Percentiles rank a stretch among this genome's conserved stretches.
Evolutionary conservation across 2,888 invertebrate genomes (phyloP).

Genomic region (Rutpela maculata): DNA sequence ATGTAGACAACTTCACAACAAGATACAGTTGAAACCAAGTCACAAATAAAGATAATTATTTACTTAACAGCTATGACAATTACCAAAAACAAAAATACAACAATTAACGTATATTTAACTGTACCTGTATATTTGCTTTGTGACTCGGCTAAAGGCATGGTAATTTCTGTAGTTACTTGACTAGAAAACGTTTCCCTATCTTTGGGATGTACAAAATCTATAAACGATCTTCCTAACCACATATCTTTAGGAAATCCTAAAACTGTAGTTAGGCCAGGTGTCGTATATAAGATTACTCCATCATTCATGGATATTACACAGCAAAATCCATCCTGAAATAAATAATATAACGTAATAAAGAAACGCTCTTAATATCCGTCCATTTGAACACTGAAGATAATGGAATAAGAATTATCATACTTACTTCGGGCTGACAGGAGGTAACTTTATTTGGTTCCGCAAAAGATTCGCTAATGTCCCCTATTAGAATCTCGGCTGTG

Average conservation of each 20-base stretch:
- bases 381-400: too few relatives aligned
- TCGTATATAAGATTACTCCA: constrained; percentile 87
- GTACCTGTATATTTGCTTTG: constrained; percentile 71
- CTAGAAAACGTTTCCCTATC: constrained; percentile 84
- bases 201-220: constrained; percentile 90
- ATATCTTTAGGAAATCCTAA: constrained; percentile 89
- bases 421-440: constrained; percentile 64
- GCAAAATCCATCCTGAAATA: constrained; percentile 82
- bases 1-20: too few relatives aligned
- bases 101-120: neutral
- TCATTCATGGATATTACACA: constrained; percentile 90
- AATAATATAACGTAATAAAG: neutral
- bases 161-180: constrained; percentile 82
- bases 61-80: too few relatives aligned
- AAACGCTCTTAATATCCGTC: neutral
- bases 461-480: constrained; percentile 49
- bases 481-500: constrained; percentile 26
- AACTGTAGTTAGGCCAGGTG: constrained; percentile 80
- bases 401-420: constrained; percentile 16
- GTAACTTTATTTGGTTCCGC: constrained; percentile 54
- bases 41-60: too few relatives aligned
- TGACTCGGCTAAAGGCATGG: constrained; percentile 77
- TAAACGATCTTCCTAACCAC: constrained; percentile 91
- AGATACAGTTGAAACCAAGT: too few relatives aligned
- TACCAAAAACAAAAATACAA: neutral